Evolutionary conservation across 2,888 invertebrate genomes (phyloP).

Genomic region (Dryomyza anilis): DNA sequence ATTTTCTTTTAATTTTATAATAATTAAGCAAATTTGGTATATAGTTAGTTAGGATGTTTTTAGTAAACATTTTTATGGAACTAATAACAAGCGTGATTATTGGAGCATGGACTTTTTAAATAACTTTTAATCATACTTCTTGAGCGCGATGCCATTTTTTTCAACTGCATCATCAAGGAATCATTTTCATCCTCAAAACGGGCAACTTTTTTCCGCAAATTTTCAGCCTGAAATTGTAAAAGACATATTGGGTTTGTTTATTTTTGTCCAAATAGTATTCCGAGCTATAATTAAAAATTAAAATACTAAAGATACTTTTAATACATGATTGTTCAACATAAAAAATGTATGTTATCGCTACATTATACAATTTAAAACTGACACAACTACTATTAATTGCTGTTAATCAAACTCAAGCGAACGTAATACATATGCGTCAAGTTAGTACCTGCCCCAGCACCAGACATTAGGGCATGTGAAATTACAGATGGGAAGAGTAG

Average conservation of each 20-base stretch:
- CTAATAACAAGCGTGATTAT: too few species aligned
- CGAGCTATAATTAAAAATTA: too few species aligned
- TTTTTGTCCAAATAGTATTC: too few species aligned
- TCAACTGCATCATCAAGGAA: constrained; percentile 90
- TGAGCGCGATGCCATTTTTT: constrained; percentile 91
- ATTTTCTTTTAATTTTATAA: constrained; percentile 18
- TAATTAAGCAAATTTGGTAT: constrained; percentile 11
- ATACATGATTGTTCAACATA: too few species aligned
- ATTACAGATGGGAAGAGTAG: constrained; percentile 51
- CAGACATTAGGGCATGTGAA: constrained; percentile 47
- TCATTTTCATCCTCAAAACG: constrained; percentile 97
- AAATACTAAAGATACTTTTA: too few species aligned
- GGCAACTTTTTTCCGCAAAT: constrained; percentile 85
- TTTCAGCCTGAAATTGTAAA: constrained; percentile 82
- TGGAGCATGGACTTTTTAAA: background rate
- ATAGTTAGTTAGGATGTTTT: background rate
- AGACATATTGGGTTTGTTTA: background rate
- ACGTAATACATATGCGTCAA: background rate
- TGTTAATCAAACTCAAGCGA: background rate
- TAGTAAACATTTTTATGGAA: background rate
- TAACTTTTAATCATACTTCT: constrained; percentile 69
- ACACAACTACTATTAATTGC: background rate
- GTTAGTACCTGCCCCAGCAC: constrained; percentile 49
- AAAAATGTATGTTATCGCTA: too few species aligned
- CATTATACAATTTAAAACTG: background rate